These are phyloP conservation scores for Notodonta ziczac DNA, from an alignment of 2,888 invertebrate genomes.

Conservation along the genomic window DNA sequence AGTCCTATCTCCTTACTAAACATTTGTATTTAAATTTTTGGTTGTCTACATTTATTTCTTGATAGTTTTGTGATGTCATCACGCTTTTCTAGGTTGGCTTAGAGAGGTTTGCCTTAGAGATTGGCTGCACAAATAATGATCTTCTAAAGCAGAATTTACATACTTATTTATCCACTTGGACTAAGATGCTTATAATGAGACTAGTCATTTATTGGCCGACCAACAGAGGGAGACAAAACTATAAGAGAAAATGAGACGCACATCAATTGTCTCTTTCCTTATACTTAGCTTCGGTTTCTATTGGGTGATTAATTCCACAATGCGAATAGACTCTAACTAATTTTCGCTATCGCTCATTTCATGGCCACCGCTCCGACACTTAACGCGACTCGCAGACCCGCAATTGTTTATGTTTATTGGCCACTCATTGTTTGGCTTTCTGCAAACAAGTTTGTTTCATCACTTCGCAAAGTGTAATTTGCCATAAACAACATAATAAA, in stretches of 20 bases:
- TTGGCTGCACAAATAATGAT: too few relatives aligned
- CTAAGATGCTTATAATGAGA: too few relatives aligned
- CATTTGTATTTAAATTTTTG: too few relatives aligned
- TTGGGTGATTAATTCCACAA: not conserved
- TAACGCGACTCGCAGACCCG: constrained; percentile 59
- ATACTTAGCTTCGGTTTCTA: not conserved
- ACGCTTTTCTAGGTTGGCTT: too few relatives aligned
- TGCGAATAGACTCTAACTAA: not conserved
- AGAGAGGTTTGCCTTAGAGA: too few relatives aligned
- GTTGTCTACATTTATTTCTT: too few relatives aligned
- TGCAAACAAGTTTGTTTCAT: constrained; percentile 66
- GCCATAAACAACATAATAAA: constrained; percentile 53
- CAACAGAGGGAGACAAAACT: too few relatives aligned
- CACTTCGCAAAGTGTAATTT: constrained; percentile 55
- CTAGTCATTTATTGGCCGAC: too few relatives aligned
- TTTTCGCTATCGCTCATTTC: constrained; percentile 12
- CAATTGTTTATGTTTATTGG: constrained; percentile 77
- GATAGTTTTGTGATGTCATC: too few relatives aligned
- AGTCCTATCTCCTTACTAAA: too few relatives aligned
- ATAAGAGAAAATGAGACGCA: not conserved
- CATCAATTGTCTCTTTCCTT: not conserved
- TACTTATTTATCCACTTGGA: too few relatives aligned
- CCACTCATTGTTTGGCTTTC: constrained; percentile 69
- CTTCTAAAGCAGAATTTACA: too few relatives aligned
- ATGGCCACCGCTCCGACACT: constrained; percentile 41